Evolutionary conservation across 2,113 vertebrate genomes (phyloP), one percentile per base, ranked within the genome.

Genomic region (Psittacula cyanocephala): DNA sequence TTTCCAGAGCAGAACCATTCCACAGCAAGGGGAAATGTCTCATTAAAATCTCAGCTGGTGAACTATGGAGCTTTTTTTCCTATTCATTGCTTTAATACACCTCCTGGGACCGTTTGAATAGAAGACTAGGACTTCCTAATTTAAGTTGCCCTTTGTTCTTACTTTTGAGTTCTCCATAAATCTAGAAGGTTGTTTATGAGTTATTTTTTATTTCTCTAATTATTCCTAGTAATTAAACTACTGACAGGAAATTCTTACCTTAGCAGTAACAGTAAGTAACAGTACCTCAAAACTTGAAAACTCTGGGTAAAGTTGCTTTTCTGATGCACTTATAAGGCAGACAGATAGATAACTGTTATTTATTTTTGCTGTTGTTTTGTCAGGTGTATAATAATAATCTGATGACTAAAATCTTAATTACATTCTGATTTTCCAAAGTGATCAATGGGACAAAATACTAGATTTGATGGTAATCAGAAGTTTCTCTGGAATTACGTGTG

Each of bases 41-140:
- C 98, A 98, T 98, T 98, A 98, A 98, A 98, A 98, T 98, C 98
- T 98, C 98, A 98, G 98, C 98, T 98, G 98, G 98, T 98, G 98
- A 98, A 98, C 98, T 97, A 93, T 87, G 96, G 97, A 98, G 97
- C 96, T 98, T 98, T 98, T 98, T 98, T 98, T 98, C 97, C 98
- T 98, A 98, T 98, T 98, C 98, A 98, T 98, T 97, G 97, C 97
- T 97, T 97, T 98, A 98, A 98, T 98, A 98, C 98, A 97, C 98
- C 98, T 98, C 98, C 98, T 98, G 98, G 98, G 98, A 98, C 94
- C 94, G 93, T 97, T 96, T 98, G 94, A 97, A 98, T 98, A 97
- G 96, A 97, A 97, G 96, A 97, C 97, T 93, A 93, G 91, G 97
- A 97, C 95, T 97, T 97, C 92, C 65, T 97, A 90, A 97, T 97